Base-by-base conservation (phyloP, 2,113 vertebrate genomes). In the Cariama cristata region DNA sequence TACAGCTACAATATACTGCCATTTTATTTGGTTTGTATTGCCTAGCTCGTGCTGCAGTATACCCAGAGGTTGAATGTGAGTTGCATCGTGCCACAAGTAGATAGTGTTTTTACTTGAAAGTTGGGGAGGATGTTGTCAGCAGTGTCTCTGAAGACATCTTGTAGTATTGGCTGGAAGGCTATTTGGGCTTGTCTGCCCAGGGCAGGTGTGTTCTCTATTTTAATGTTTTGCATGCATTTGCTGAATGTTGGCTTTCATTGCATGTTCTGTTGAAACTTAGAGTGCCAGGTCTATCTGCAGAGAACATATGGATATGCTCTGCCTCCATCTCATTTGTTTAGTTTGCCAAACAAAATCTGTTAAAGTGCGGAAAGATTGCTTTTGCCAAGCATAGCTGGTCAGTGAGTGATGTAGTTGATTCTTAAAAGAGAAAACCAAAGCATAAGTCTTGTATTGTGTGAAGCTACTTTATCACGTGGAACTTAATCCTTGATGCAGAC, bases 191-290 rank as follows among this genome's bases (percentile, higher is more conserved):
- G 95, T 88, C 93, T 91, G 47, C 55, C 53, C 38, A 24, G 44
- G 67, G 73, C 96, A 91, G 98, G 97, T 95, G 95, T 91, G 86
- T 90, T 96, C 82, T 93, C 82, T 72, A 5, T 87, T 96, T 96
- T 95, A 91, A 92, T 95, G 91, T 90, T 53, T 91, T 87, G 44
- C 38, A 6, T 89, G 13, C 67, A 30, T 93, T 98, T 97, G 52
- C 94, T 96, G 89, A 93, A 74, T 68, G 58, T 76, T 96, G 86
- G 85, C 76, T 92, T 96, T 96, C 75, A 93, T 73, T 1, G 7
- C 23, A 15, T 76, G 71, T 79, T 97, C 90, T 96, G 83, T 97
- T 98, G 91, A 93, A 98, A 96, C 81, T 76, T 68, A 88, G 88
- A 94, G 83, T 96, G 90, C 94, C 96, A 97, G 94, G 47, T 97